These are phyloP conservation scores for Platycheirus rosarum DNA, from an alignment of 2,888 invertebrate genomes.

Conservation along the genomic window DNA sequence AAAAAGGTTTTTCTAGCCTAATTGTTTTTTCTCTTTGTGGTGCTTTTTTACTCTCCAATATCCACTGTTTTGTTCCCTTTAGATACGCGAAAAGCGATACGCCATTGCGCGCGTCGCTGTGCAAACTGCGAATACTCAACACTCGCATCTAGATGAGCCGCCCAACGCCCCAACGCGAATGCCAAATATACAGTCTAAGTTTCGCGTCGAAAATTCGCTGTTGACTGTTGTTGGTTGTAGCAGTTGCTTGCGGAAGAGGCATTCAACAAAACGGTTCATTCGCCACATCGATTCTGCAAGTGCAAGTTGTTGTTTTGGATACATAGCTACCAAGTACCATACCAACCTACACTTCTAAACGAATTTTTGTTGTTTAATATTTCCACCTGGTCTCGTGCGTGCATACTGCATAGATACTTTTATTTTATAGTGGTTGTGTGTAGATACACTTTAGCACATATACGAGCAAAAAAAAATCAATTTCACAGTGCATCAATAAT, in stretches of 20 bases:
- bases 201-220: constrained; percentile 37
- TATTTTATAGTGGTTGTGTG: constrained; percentile 19
- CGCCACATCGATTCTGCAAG: constrained; percentile 64
- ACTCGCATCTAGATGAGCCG: too few relatives aligned
- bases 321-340: not conserved
- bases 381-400: constrained; percentile 23
- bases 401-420: constrained; percentile 24
- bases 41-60: too few relatives aligned
- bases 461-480: constrained; percentile 21
- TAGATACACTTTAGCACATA: constrained; percentile 12
- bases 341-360: not conserved
- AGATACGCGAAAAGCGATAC: constrained; percentile 36
- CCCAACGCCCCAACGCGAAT: too few relatives aligned
- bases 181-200: constrained; percentile 9
- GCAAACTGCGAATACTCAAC: not conserved
- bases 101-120: constrained; percentile 38
- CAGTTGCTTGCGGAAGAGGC: too few relatives aligned
- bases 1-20: too few relatives aligned
- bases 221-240: constrained; percentile 69
- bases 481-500: constrained; percentile 33
- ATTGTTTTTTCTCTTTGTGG: constrained; percentile 12
- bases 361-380: not conserved
- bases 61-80: constrained; percentile 57
- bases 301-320: constrained; percentile 23
- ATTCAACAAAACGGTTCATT: constrained; percentile 59